Evolutionary conservation across 64 coral and sea anemone genomes (phyloP), one percentile per base, ranked within the genome.

Genomic region (Dendrophyllia cribrosa): DNA sequence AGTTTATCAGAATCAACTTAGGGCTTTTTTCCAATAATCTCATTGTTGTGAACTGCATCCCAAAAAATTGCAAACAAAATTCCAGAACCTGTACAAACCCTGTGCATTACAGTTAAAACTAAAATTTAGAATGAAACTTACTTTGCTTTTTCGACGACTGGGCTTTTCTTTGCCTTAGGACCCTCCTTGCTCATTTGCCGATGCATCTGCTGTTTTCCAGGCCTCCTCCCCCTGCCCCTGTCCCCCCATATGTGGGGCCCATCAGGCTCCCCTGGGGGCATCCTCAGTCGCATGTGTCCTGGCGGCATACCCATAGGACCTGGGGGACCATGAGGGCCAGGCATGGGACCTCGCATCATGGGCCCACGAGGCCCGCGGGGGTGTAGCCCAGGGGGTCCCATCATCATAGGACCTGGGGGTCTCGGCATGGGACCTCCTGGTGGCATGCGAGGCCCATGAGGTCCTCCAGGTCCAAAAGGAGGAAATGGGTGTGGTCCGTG

Each of bases 291-390:
- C 78, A 94, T 89, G 56, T 60, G 69, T 6, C 80, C 80, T 66
- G 61, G 92, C 53, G 62, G 92, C 74, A 87, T 88, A 15, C 87
- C 92, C 92, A 94, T 94, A 4, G 87, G 86, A 24, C 77, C 86
- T n/a, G 77, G 87, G 43, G 78, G 77, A 53, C 92, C 92, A 67
- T 70, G 92, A 56, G 92, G 92, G 15, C 92, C 92, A 67, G 87
- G 92, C 92, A 94, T 94, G 4, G 65, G 80, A 51, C 80, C 80
- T 48, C 80, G 80, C 62, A 84, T 84, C 80, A 84, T 84, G 60
- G 80, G 80, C 80, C 80, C 80, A 3, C 8, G 19, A 8, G 80
- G 80, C 50, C 80, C 80, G 67, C 80, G 80, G 12, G 80, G 80
- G 61, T 84, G 80, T 49, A 61, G 62, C 8, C 80, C 80, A 66